Evolutionary conservation across 2,888 invertebrate species (phyloP).

Genomic region (Pseudococcus jackbeardsleyi): DNA sequence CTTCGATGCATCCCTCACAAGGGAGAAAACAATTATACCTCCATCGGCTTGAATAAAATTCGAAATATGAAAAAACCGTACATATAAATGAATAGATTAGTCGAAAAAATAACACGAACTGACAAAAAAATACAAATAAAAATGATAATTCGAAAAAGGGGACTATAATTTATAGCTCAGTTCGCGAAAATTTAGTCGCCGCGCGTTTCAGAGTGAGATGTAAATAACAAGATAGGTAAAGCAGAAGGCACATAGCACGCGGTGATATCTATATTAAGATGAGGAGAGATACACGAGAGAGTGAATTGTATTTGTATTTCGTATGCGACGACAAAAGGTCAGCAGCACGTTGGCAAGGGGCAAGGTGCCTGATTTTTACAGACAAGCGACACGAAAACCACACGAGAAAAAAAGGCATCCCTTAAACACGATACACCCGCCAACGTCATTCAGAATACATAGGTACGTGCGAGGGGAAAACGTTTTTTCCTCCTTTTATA

Average conservation of each 20-base stretch:
- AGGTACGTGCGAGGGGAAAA: conserved; percentile 1
- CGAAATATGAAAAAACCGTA: neutral
- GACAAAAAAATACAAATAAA: neutral
- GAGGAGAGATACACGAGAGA: neutral
- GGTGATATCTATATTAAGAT: conserved; percentile 54
- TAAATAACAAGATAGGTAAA: neutral
- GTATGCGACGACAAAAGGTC: conserved; percentile 10
- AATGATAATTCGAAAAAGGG: neutral
- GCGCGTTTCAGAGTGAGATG: neutral
- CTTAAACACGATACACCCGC: conserved; percentile 8
- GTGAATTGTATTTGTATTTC: neutral
- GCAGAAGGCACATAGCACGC: neutral
- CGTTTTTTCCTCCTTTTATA: conserved; percentile 30
- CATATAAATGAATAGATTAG: neutral
- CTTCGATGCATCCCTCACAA: neutral
- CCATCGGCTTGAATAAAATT: neutral
- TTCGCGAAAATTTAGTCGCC: neutral
- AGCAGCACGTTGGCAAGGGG: neutral
- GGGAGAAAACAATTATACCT: neutral
- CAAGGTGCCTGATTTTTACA: conserved; percentile 52
- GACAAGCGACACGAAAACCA: conserved; percentile 8
- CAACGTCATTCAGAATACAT: neutral
- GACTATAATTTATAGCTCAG: neutral
- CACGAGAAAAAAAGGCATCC: neutral
- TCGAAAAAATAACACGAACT: neutral